These are phyloP conservation scores for Hyperopisus bebe DNA, from an alignment of 2,113 vertebrate genomes.

Conservation along the genomic window DNA sequence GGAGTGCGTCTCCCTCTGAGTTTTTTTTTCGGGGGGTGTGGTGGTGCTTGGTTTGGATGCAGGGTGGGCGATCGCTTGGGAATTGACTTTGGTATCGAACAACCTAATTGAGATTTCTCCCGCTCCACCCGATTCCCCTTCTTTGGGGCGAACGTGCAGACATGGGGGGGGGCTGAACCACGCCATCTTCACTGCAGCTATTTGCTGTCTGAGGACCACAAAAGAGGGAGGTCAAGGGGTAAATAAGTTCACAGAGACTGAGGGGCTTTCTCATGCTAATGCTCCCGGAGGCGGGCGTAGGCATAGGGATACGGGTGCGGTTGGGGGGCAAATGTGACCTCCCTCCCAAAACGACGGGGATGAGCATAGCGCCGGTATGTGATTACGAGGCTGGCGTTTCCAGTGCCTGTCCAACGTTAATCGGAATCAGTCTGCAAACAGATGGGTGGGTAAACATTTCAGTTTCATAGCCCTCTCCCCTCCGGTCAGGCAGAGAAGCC, in stretches of 20 bases:
- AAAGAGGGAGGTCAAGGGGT: conserved; percentile 69
- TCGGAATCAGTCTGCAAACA: neutral
- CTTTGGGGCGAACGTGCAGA: conserved; percentile 17
- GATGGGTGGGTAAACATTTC: neutral
- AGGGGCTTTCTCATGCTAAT: conserved; percentile 75
- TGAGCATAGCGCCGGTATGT: neutral
- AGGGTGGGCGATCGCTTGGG: conserved; percentile 19
- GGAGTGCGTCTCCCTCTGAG: conserved; percentile 20
- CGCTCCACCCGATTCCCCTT: neutral
- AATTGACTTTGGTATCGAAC: conserved; percentile 32
- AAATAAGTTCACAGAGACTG: conserved; percentile 73
- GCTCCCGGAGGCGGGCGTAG: conserved; percentile 2
- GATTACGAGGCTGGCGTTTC: neutral
- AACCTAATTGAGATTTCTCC: conserved; percentile 25
- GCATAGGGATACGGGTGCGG: conserved; percentile 22
- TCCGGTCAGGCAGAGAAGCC: neutral
- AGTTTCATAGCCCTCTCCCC: neutral
- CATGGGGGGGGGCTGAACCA: conserved; percentile 21
- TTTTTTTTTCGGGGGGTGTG: neutral
- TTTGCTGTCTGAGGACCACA: conserved; percentile 64
- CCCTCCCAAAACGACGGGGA: neutral
- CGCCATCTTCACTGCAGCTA: conserved; percentile 64
- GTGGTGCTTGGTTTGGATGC: neutral
- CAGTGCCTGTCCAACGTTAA: neutral
- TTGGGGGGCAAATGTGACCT: neutral